Base-by-base conservation (phyloP, 2,888 invertebrate species). In the Sphecodes monilicornis region DNA sequence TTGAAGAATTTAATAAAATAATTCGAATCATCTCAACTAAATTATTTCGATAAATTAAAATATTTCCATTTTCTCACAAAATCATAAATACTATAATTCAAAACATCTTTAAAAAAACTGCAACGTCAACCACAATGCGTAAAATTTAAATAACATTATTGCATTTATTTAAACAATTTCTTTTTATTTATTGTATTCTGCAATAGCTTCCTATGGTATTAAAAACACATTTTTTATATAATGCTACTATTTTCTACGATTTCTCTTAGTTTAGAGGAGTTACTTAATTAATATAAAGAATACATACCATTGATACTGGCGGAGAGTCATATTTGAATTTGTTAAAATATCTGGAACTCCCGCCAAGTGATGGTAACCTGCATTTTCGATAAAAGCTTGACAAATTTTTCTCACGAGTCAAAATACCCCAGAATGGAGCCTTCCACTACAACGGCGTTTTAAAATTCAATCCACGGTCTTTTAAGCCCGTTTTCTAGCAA, bases 291-390 rank as follows among this genome's bases (percentile, higher is more conserved):
- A 16, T 18, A 1, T 3, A 22, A 39, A 4, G 46, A 50, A n/a
- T 36, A 0, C 3, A 0, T 90, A 95, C 95, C 88, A 91, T 92
- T 89, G 95, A 94, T 86, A 94, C 94, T 18, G 95, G 95, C 72
- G 95, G 88, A 50, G 92, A 92, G 85, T 95, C 95, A 89, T 95
- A 95, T 82, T 95, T 91, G 84, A 95, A 95, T 72, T 94, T 94
- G 79, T 95, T 95, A 86, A 95, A 95, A 90, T 95, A 95, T 70
- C 86, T 92, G 11, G 92, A 79, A 78, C 90, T 90, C 10, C 91
- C 92, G 6, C 91, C 91, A 70, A 57, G 76, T 76, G 57, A 46
- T 43, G n/a, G 66, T 60, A 2, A 72, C 46, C 36, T 73, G 60
- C 22, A 6, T 76, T 73, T 70, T 10, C 36, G 60, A 76, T 29